phyloP scores from a whole-genome alignment of 2,888 invertebrate genomes.

The Lottia scabra region DNA sequence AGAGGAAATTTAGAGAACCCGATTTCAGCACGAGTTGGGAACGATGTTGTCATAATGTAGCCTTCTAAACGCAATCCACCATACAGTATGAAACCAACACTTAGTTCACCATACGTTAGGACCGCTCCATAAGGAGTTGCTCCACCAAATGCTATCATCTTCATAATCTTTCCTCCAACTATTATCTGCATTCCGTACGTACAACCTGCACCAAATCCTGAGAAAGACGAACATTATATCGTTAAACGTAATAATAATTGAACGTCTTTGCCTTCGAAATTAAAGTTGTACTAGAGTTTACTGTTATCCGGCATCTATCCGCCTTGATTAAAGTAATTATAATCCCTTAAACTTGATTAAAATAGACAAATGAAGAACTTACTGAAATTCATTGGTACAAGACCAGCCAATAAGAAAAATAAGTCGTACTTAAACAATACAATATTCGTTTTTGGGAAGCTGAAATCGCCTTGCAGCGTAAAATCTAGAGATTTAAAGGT shows the following conservation, averaged over 20 bases:
- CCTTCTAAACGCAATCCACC: conserved; percentile 44
- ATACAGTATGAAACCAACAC: conserved; percentile 39
- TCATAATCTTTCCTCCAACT: conserved; percentile 38
- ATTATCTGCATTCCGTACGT: conserved; percentile 43
- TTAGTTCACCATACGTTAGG: conserved; percentile 37
- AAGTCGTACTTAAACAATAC: conserved; percentile 35
- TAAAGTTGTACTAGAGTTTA: no score
- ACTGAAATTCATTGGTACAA: conserved; percentile 43
- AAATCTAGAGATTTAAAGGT: conserved; percentile 48
- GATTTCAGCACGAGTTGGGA: conserved; percentile 49
- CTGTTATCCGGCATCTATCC: no score
- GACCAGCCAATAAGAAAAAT: conserved; percentile 41
- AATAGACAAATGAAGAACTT: conserved; percentile 21
- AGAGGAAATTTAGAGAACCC: conserved; percentile 53
- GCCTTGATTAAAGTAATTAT: no score
- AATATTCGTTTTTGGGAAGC: conserved; percentile 33
- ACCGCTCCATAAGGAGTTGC: conserved; percentile 41
- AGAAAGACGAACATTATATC: not conserved
- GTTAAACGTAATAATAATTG: no score
- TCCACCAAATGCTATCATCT: conserved; percentile 32
- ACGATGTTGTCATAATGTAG: conserved; percentile 40
- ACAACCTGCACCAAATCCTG: conserved; percentile 44
- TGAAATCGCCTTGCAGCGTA: conserved; percentile 42
- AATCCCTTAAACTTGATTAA: not conserved
- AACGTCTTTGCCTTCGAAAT: no score